Evolutionary conservation across 2,888 invertebrate genomes (phyloP), one percentile per base, ranked within the genome.

Genomic region (Nomada fabriciana): DNA sequence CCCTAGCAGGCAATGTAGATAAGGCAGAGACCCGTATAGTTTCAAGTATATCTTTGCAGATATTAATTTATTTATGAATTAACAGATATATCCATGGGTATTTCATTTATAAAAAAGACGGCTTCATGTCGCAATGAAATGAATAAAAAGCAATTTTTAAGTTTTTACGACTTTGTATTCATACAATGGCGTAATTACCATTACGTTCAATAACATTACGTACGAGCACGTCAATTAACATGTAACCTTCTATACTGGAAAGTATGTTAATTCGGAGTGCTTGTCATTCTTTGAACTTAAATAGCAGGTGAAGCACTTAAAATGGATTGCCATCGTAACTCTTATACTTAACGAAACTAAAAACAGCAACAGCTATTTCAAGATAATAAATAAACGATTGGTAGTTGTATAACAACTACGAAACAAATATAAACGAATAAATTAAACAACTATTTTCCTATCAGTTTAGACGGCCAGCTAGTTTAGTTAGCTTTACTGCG

Each of bases 201-300:
- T 36, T 36, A 36, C 36, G 36, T 36, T 36, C 36, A 36, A 7
- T 36, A 36, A 5, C 36, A 36, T 36, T 36, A 36, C 36, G 36
- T 36, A 36, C 7, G 36, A 36, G 7, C 36, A 36, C 36, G 36
- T 36, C 36, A 36, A 36, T 36, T 36, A 36, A 36, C 36, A 36
- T 7, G 5, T 1, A 7, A 5, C 36, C 36, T 36, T 7, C 36
- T 36, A 7, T 7, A 71, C 11, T 47, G n/a, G 25, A 61, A 42
- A 72, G 53, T 60, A 71, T 61, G 50, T 71, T 76, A 71, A 65
- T 42, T 47, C 25, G n/a, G 57, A 23, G 36, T 67, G 70, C 47
- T 55, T 20, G 23, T 55, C 67, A 52, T 42, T 57, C 13, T 55
- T 53, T 25, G 55, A 79, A 61, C 18, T 60, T 36, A 65, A 61